phyloP scores from a whole-genome alignment of 92 coral and sea anemone species.

The Desmophyllum pertusum region DNA sequence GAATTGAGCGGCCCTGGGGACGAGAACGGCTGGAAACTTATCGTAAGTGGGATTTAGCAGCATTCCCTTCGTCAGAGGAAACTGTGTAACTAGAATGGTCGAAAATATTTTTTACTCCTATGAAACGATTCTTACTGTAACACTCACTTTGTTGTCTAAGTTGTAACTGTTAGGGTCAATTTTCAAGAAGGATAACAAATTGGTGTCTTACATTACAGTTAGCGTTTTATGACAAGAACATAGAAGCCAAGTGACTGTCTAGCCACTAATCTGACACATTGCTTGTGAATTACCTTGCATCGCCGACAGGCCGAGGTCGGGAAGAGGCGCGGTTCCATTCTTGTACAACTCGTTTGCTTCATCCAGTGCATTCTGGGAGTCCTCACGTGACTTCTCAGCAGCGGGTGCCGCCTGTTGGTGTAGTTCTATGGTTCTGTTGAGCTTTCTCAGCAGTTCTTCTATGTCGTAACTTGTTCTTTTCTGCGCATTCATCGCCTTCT shows the following conservation, averaged over 20 bases:
- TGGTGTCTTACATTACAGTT: neutral
- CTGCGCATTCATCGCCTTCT: conserved; percentile 64
- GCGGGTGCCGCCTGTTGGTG: conserved; percentile 57
- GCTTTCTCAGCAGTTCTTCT: conserved; percentile 61
- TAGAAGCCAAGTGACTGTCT: neutral
- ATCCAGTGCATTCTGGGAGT: conserved; percentile 63
- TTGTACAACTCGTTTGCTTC: conserved; percentile 67
- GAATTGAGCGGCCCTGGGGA: neutral
- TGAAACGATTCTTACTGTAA: too few species aligned
- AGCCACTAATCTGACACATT: neutral
- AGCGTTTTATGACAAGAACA: neutral
- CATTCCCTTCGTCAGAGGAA: neutral
- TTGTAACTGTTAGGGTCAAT: too few species aligned
- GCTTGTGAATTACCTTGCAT: conserved; percentile 57
- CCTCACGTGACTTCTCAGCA: conserved; percentile 56
- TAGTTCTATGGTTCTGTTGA: conserved; percentile 58
- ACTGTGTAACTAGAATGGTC: neutral
- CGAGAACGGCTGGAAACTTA: neutral
- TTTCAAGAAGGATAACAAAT: too few species aligned
- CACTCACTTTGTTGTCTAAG: too few species aligned
- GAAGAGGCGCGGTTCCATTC: conserved; percentile 75
- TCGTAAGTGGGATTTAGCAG: neutral
- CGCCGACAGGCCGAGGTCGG: conserved; percentile 62
- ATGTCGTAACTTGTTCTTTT: conserved; percentile 68
- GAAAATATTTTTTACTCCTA: neutral